Conservation (phyloP, 2,888 invertebrate species). For the Vanessa cardui region DNA sequence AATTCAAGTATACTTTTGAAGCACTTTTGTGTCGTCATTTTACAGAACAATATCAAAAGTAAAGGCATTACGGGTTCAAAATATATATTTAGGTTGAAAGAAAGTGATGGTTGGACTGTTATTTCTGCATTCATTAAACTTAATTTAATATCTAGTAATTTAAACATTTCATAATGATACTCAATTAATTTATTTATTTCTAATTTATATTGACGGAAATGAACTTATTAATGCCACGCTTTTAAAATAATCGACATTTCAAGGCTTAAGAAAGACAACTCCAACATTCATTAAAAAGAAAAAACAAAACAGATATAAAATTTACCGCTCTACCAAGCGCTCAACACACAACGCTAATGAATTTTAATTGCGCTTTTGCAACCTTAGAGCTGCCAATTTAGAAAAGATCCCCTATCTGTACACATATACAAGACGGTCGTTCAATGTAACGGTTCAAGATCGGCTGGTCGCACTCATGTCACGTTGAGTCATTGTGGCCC, state of each 20-base stretch:
- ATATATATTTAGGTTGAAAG: too few species aligned
- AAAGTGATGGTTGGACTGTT: too few species aligned
- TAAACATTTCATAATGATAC: too few species aligned
- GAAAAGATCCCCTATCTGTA: conserved; percentile 38
- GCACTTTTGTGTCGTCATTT: too few species aligned
- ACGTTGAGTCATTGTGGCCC: conserved; percentile 59
- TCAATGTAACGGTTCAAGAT: conserved; percentile 44
- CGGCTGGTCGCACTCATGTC: conserved; percentile 50
- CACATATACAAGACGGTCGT: conserved; percentile 30
- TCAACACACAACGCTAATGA: conserved; percentile 55
- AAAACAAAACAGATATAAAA: conserved; percentile 28
- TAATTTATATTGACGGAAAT: background rate
- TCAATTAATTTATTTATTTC: background rate
- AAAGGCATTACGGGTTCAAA: too few species aligned
- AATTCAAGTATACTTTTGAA: too few species aligned
- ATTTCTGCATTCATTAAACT: too few species aligned
- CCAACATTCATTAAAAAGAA: conserved; percentile 19
- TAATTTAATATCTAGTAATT: too few species aligned
- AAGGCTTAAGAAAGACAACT: conserved; percentile 14
- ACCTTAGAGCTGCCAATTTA: conserved; percentile 44
- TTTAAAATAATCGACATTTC: conserved; percentile 2
- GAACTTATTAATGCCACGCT: background rate
- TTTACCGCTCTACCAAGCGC: conserved; percentile 28
- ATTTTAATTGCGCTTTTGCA: conserved; percentile 60
- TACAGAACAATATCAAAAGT: too few species aligned